Evolutionary conservation across 2,888 invertebrate species (phyloP).

Genomic region (Polietes domitor): DNA sequence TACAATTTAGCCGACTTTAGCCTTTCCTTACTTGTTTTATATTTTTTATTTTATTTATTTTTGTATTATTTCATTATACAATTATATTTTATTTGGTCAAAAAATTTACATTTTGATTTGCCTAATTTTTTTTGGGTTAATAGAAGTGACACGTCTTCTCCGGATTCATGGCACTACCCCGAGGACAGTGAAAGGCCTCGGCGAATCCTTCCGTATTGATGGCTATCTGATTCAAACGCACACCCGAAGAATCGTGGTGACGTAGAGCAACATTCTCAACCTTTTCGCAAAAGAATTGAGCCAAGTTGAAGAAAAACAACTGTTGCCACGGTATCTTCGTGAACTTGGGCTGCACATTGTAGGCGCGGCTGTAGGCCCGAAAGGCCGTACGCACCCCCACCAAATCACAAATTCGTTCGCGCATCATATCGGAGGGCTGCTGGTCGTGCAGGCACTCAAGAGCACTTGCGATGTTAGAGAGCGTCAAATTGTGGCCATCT

Average conservation of each 20-base stretch:
- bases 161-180: constrained; percentile 72
- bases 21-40: too few relatives aligned
- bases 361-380: constrained; percentile 66
- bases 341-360: constrained; percentile 57
- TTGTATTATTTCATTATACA: too few relatives aligned
- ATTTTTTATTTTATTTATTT: too few relatives aligned
- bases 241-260: background rate
- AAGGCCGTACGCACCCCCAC: constrained; percentile 73
- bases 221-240: constrained; percentile 71
- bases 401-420: constrained; percentile 75
- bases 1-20: too few relatives aligned
- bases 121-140: too few relatives aligned
- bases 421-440: constrained; percentile 59
- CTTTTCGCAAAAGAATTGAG: constrained; percentile 75
- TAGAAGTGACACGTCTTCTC: constrained; percentile 72
- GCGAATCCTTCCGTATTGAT: constrained; percentile 73
- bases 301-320: constrained; percentile 74
- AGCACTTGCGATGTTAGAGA: background rate
- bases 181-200: constrained; percentile 68
- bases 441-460: constrained; percentile 65
- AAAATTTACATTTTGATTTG: too few relatives aligned
- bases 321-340: constrained; percentile 61
- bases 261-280: constrained; percentile 50
- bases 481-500: background rate
- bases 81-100: too few relatives aligned